Evolutionary conservation across 2,888 invertebrate genomes (phyloP).

Genomic region (Drosophila acutilabella): DNA sequence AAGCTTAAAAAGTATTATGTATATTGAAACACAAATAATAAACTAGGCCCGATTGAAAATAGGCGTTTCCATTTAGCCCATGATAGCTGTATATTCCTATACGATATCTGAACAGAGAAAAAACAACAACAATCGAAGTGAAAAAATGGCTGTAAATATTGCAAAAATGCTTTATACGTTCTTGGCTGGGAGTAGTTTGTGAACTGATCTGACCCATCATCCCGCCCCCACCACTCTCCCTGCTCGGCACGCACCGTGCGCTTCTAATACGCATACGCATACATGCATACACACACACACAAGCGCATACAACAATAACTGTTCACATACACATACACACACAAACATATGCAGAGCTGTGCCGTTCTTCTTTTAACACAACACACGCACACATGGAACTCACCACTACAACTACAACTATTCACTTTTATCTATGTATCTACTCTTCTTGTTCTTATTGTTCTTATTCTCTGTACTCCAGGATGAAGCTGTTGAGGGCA

Average conservation of each 20-base stretch:
- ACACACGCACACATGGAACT: conserved; percentile 12
- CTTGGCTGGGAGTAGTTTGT: conserved; percentile 33
- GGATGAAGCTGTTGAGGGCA: conserved; percentile 98
- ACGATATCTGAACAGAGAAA: too few species aligned
- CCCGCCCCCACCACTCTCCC: conserved; percentile 24
- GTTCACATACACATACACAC: conserved; percentile 23
- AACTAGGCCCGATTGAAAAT: conserved; percentile 10
- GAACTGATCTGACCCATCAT: conserved; percentile 43
- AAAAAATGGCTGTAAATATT: conserved; percentile 55
- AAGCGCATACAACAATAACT: conserved; percentile 29
- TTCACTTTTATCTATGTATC: conserved; percentile 63
- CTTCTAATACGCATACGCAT: conserved; percentile 40
- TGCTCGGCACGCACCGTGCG: conserved; percentile 37
- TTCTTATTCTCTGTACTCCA: conserved; percentile 85
- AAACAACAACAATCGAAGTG: conserved; percentile 5
- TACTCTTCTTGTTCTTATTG: conserved; percentile 79
- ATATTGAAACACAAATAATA: conserved; percentile 13
- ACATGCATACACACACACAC: conserved; percentile 12
- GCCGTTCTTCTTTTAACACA: conserved; percentile 52
- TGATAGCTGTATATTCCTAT: not conserved
- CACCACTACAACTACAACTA: conserved; percentile 21
- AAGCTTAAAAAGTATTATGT: conserved; percentile 18
- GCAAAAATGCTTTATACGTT: conserved; percentile 43
- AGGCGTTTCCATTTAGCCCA: conserved; percentile 4
- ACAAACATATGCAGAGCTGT: conserved; percentile 36